These are phyloP conservation scores for Pedicia rivosa DNA, from an alignment of 2,888 invertebrate species.

Conservation along the genomic window DNA sequence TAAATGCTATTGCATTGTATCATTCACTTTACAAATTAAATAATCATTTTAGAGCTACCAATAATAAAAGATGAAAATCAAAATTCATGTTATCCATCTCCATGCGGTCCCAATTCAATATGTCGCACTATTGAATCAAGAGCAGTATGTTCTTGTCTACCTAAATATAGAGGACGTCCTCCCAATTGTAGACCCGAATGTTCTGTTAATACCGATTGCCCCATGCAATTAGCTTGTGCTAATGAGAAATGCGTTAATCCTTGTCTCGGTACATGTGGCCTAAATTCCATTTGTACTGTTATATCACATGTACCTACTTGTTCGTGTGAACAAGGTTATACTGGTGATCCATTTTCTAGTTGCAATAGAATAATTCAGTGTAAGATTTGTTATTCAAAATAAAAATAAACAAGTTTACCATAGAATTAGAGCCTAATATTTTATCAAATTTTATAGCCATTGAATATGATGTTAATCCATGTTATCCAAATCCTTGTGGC, in stretches of 20 bases:
- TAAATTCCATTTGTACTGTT: slow-evolving; percentile 44
- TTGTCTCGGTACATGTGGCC: slow-evolving; percentile 50
- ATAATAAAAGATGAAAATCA: slow-evolving; percentile 17
- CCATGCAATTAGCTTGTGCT: slow-evolving; percentile 33
- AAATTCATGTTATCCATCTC: slow-evolving; percentile 45
- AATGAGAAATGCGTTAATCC: slow-evolving; percentile 40
- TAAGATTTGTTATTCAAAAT: slow-evolving; percentile 24
- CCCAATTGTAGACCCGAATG: slow-evolving; percentile 52
- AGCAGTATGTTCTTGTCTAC: slow-evolving; percentile 41
- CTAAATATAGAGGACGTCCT: slow-evolving; percentile 41
- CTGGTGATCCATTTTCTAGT: slow-evolving; percentile 45
- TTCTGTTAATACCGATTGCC: slow-evolving; percentile 37
- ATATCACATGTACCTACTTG: slow-evolving; percentile 36
- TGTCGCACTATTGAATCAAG: slow-evolving; percentile 35
- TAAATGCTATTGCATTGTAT: not conserved
- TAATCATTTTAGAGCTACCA: slow-evolving; percentile 13
- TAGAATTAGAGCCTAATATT: not conserved
- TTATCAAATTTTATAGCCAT: not conserved
- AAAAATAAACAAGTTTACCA: not conserved
- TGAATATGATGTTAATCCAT: slow-evolving; percentile 30
- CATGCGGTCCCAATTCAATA: slow-evolving; percentile 46
- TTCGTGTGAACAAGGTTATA: slow-evolving; percentile 35
- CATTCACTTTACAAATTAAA: slow-evolving; percentile 2
- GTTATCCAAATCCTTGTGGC: slow-evolving; percentile 50
- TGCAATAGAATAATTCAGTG: slow-evolving; percentile 31